phyloP scores from a whole-genome alignment of 2,113 vertebrate genomes.

The Acrocephalus kingi region DNA sequence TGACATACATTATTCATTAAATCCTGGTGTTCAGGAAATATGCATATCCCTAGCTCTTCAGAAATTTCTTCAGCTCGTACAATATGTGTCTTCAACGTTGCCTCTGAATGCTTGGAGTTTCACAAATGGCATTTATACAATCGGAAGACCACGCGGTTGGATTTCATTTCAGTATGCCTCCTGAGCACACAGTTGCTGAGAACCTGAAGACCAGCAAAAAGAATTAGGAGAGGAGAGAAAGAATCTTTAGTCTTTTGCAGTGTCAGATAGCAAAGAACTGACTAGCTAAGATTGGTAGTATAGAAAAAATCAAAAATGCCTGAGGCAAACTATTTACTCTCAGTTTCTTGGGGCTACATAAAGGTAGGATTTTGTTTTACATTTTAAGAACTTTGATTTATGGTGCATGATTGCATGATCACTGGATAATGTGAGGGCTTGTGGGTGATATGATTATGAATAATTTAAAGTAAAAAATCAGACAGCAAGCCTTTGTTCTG shows the following conservation, averaged over 20 bases:
- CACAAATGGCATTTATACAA: conserved; percentile 74
- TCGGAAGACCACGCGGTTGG: conserved; percentile 59
- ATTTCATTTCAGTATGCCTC: conserved; percentile 62
- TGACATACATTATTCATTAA: conserved; percentile 89
- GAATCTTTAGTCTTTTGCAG: not conserved
- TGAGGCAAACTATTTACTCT: conserved; percentile 95
- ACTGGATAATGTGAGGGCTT: not conserved
- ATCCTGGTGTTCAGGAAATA: conserved; percentile 75
- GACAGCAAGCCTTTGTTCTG: not conserved
- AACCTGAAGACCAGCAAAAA: conserved; percentile 52
- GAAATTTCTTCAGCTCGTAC: conserved; percentile 65
- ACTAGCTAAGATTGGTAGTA: conserved; percentile 27
- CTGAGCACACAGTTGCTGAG: conserved; percentile 59
- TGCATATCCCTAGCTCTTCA: conserved; percentile 76
- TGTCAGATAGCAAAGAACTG: conserved; percentile 54
- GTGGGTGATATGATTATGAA: not conserved
- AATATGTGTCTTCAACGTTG: conserved; percentile 59
- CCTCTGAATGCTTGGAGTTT: conserved; percentile 71
- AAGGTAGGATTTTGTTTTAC: conserved; percentile 87
- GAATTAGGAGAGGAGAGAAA: conserved; percentile 8
- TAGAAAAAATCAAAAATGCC: conserved; percentile 83
- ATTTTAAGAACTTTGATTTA: conserved; percentile 39
- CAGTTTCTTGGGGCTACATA: conserved; percentile 98
- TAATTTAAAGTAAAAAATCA: not conserved
- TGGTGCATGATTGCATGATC: conserved; percentile 31